Conservation (phyloP, 2,888 invertebrate genomes). For the Bibio marci region DNA sequence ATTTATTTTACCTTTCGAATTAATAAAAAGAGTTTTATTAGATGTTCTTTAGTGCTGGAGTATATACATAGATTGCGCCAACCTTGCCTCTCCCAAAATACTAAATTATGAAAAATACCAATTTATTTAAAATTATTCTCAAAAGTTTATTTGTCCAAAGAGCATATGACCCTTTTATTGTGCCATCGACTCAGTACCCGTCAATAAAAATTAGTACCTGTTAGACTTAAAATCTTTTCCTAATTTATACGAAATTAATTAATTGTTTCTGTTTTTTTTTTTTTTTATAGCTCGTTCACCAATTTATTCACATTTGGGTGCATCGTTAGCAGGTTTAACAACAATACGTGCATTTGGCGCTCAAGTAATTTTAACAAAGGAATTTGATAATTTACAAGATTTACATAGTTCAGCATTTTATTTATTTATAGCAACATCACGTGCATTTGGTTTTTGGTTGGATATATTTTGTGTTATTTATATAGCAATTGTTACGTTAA, state of each 20-base stretch:
- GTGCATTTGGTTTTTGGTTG: slow-evolving; percentile 87
- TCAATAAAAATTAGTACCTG: neutral
- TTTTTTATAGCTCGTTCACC: slow-evolving; percentile 64
- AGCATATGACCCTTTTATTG: too few species aligned
- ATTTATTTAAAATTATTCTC: too few species aligned
- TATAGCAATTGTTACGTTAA: slow-evolving; percentile 69
- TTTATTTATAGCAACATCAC: slow-evolving; percentile 70
- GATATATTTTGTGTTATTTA: slow-evolving; percentile 79
- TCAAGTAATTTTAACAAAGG: slow-evolving; percentile 54
- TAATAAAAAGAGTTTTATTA: too few species aligned
- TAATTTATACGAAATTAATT: neutral
- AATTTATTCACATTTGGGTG: slow-evolving; percentile 85
- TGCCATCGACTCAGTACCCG: neutral
- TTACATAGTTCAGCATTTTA: slow-evolving; percentile 86
- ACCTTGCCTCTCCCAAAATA: too few species aligned
- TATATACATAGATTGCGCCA: too few species aligned
- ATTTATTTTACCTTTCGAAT: too few species aligned
- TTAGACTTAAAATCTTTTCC: neutral
- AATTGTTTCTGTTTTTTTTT: neutral
- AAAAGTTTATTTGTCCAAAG: too few species aligned
- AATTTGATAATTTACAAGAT: slow-evolving; percentile 71
- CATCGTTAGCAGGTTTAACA: slow-evolving; percentile 74
- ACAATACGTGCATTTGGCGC: slow-evolving; percentile 83
- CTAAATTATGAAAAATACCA: too few species aligned
- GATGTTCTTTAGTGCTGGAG: too few species aligned